These are phyloP conservation scores for Athalia rosae DNA, from an alignment of 2,888 invertebrate species.

Conservation along the genomic window DNA sequence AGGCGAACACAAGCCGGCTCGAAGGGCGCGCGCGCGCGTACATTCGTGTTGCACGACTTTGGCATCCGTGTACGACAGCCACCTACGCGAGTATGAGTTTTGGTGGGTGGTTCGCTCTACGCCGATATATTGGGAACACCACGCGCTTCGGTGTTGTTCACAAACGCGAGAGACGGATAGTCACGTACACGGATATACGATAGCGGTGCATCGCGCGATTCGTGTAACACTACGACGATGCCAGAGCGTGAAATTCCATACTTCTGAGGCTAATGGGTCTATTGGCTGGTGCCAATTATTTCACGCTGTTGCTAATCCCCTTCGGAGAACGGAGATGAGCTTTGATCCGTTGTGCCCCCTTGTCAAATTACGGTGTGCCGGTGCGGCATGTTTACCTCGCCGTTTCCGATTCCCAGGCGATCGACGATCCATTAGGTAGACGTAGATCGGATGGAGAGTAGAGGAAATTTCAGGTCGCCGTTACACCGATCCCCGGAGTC, in stretches of 20 bases:
- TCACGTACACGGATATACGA: no score
- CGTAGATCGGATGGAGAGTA: no score
- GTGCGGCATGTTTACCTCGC: neutral
- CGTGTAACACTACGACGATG: neutral
- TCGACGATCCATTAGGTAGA: no score
- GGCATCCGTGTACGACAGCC: neutral
- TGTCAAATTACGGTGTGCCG: neutral
- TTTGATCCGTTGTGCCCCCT: conserved; percentile 9
- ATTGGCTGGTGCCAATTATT: conserved; percentile 44
- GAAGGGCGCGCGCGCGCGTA: conserved; percentile 64
- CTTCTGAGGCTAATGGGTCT: conserved; percentile 39
- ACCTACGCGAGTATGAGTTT: neutral
- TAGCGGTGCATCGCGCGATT: neutral
- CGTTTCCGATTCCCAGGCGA: neutral
- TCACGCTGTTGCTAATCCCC: conserved; percentile 21
- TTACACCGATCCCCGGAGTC: no score
- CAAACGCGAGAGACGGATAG: no score
- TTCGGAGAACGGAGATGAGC: conserved; percentile 1
- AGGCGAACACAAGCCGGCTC: conserved; percentile 47
- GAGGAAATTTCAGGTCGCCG: no score
- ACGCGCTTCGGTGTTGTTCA: no score
- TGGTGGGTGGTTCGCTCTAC: neutral
- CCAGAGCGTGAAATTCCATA: conserved; percentile 35
- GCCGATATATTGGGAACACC: neutral
- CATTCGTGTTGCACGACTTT: conserved; percentile 16